Conservation (phyloP, 1,140 invertebrate genomes). For the Cheumatopsyche charites region DNA sequence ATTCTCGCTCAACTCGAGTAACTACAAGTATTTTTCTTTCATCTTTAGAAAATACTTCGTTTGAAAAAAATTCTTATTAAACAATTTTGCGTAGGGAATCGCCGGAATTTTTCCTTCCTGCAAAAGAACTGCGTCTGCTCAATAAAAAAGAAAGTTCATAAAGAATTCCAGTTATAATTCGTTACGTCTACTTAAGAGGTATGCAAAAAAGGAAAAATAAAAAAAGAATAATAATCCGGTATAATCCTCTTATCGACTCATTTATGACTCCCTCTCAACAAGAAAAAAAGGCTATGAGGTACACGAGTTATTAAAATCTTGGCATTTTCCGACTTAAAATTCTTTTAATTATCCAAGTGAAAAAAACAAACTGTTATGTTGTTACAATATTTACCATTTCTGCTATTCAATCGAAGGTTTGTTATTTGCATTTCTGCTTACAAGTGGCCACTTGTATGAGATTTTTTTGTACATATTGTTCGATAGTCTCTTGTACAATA, state of each 20-base stretch:
- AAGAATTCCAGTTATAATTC: constrained; percentile 18
- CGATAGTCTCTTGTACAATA: not conserved
- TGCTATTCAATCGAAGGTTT: no score
- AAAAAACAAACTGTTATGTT: no score
- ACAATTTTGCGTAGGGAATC: constrained; percentile 12
- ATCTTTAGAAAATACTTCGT: constrained; percentile 3
- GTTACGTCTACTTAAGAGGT: not conserved
- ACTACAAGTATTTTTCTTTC: constrained; percentile 8
- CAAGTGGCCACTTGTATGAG: no score
- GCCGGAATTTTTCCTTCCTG: not conserved
- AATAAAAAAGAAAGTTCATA: constrained; percentile 16
- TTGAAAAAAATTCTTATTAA: not conserved
- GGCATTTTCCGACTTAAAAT: no score
- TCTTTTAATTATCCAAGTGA: no score
- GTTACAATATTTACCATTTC: no score
- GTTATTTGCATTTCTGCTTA: no score
- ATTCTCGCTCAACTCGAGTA: not conserved
- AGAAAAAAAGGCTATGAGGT: no score
- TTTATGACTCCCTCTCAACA: no score
- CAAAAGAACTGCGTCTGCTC: not conserved
- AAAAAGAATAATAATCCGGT: not conserved
- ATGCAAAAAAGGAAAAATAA: not conserved
- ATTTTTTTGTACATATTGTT: no score
- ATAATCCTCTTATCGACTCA: not conserved
- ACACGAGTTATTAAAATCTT: no score